Evolutionary conservation across 1,140 invertebrate species (phyloP).

Genomic region (Rhopalosiphum padi): DNA sequence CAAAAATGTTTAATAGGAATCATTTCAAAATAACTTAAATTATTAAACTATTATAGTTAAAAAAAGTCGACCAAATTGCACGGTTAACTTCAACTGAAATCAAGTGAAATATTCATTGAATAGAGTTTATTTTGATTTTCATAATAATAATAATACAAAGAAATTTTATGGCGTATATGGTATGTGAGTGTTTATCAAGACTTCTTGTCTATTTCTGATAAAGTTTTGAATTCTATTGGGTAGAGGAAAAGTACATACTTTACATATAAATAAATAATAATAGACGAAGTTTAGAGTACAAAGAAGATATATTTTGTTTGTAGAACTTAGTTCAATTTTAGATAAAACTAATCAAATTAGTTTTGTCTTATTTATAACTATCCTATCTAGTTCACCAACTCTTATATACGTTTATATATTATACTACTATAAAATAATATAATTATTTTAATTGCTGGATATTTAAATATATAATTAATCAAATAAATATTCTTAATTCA

Average conservation of each 20-base stretch:
- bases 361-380: background rate
- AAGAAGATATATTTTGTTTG: background rate
- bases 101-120: background rate
- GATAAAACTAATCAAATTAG: background rate
- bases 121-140: background rate
- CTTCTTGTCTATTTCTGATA: background rate
- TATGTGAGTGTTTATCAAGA: background rate
- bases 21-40: background rate
- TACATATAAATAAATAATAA: conserved; percentile 16
- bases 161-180: background rate
- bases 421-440: background rate
- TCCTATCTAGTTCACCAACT: background rate
- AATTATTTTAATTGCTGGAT: background rate
- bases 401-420: background rate
- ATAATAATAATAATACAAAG: background rate
- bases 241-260: background rate
- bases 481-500: too few species aligned
- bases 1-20: background rate
- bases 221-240: conserved; percentile 14
- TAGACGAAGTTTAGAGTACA: background rate
- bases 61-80: background rate
- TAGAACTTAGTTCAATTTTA: background rate
- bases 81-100: background rate
- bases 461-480: background rate
- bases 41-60: background rate